These are phyloP conservation scores for Dolichoris vasculosae DNA, from an alignment of 1,140 invertebrate genomes.

Conservation along the genomic window DNA sequence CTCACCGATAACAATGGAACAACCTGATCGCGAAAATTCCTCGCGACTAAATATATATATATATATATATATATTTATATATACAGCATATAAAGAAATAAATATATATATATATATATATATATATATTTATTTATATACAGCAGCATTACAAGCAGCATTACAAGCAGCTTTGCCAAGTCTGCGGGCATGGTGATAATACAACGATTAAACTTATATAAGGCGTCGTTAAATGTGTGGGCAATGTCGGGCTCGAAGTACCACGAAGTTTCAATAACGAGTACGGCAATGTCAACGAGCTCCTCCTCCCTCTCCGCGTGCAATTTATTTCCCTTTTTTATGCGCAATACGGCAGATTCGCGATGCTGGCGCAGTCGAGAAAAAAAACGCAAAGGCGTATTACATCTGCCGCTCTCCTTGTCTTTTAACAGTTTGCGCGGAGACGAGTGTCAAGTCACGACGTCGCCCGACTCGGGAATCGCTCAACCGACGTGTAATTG, in stretches of 20 bases:
- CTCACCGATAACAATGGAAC: no score
- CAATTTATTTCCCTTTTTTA: not conserved
- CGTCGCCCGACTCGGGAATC: slow-evolving; percentile 19
- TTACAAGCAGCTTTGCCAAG: not conserved
- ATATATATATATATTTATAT: no score
- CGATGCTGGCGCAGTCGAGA: not conserved
- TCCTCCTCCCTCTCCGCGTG: not conserved
- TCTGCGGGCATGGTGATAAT: not conserved
- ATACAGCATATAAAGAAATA: no score
- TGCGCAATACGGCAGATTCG: not conserved
- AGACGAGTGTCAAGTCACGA: slow-evolving; percentile 33
- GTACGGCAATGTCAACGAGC: slow-evolving; percentile 28
- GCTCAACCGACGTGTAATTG: slow-evolving; percentile 27
- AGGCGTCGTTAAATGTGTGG: not conserved
- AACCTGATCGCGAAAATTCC: no score
- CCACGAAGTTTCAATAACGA: not conserved
- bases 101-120: not conserved
- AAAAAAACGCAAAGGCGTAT: not conserved
- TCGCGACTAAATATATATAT: no score
- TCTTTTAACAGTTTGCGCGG: not conserved
- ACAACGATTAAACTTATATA: slow-evolving; percentile 22
- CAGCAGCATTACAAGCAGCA: not conserved
- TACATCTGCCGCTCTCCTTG: not conserved
- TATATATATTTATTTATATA: not conserved
- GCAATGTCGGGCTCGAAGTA: not conserved